A percentile compares a stretch with the other conserved stretches of the same genome.
Conservation (phyloP, 2,113 vertebrate genomes). For the Campylorhamphus procurvoides region DNA sequence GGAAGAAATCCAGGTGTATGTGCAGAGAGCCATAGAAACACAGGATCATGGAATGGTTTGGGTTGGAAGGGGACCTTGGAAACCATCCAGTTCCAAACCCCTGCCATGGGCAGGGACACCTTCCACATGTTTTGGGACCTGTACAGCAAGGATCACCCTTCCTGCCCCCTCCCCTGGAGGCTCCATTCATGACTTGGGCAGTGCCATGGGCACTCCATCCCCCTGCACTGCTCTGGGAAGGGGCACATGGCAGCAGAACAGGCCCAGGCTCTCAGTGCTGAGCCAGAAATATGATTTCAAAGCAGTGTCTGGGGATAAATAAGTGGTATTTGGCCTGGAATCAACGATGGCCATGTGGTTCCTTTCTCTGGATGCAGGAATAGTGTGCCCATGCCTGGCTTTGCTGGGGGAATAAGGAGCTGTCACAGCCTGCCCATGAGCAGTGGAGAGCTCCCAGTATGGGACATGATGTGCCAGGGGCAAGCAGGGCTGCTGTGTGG, state of each 20-base stretch:
- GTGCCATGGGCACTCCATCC: not conserved
- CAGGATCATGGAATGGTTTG: not conserved
- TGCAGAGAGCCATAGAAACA: not conserved
- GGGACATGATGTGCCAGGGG: not conserved
- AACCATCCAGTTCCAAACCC: not conserved
- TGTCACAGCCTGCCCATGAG: not conserved
- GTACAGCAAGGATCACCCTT: not conserved
- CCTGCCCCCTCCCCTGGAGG: not conserved
- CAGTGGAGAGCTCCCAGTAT: accelerated
- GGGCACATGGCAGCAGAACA: not conserved
- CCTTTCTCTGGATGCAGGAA: not conserved
- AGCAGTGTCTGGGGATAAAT: not conserved
- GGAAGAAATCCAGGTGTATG: not conserved
- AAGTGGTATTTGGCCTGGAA: not conserved
- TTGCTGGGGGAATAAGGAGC: not conserved
- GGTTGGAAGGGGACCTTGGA: not conserved
- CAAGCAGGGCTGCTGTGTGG: not conserved
- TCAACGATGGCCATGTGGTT: not conserved
- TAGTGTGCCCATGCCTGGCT: accelerated
- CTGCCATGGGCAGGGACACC: not conserved
- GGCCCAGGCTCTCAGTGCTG: accelerated
- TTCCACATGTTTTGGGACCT: not conserved
- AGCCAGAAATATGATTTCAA: not conserved
- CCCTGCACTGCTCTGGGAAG: accelerated
- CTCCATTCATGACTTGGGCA: not conserved